These are phyloP conservation scores for Pogonognathellus flavescens DNA, from an alignment of 1,140 invertebrate genomes.

Conservation along the genomic window DNA sequence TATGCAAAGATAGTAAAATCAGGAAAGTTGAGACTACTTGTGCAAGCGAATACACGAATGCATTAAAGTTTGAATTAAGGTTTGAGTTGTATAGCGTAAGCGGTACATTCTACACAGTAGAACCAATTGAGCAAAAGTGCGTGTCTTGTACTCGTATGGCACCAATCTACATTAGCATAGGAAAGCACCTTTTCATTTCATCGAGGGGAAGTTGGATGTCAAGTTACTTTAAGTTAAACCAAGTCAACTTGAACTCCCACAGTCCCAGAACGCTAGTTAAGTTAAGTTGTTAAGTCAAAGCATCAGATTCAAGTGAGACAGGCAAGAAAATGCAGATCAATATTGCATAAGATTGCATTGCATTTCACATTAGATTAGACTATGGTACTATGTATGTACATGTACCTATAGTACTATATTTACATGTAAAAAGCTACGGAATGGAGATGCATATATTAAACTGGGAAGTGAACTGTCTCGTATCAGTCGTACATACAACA, in stretches of 20 bases:
- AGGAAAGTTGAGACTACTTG: too few species aligned
- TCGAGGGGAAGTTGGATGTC: slow-evolving; percentile 40
- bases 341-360: slow-evolving; percentile 41
- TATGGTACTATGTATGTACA: not conserved
- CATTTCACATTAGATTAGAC: slow-evolving; percentile 12
- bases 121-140: not conserved
- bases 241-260: slow-evolving; percentile 34
- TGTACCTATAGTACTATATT: too few species aligned
- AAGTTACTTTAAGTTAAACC: slow-evolving; percentile 24
- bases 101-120: not conserved
- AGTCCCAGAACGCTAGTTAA: slow-evolving; percentile 34
- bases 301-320: slow-evolving; percentile 7
- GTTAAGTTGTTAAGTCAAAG: slow-evolving; percentile 37
- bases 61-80: too few species aligned
- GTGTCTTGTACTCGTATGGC: not conserved
- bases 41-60: too few species aligned
- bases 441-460: too few species aligned
- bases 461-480: too few species aligned
- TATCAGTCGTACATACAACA: too few species aligned
- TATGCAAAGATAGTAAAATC: too few species aligned
- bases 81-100: not conserved
- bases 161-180: slow-evolving; percentile 10
- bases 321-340: slow-evolving; percentile 27
- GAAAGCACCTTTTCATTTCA: slow-evolving; percentile 32
- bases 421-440: too few species aligned